Evolutionary conservation across 2,113 vertebrate species (phyloP), one percentile per base, ranked within the genome.

Genomic region (Eudyptes chrysolophus): DNA sequence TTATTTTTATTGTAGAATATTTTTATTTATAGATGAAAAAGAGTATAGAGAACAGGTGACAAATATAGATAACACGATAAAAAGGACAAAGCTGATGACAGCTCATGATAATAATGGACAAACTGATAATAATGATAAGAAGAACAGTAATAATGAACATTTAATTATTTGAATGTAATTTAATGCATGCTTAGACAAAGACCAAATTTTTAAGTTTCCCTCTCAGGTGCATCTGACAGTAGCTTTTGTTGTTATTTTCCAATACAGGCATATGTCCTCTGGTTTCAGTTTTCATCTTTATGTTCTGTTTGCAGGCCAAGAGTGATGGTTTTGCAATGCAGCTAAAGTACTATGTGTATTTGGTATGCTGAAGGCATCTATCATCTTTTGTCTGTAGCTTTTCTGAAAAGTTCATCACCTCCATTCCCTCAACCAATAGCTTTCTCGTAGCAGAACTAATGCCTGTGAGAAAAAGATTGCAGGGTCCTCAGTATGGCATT

Each of bases 321-420:
- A 79, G 36, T 42, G 52, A 38, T 0, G 1, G 0, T 40, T 92
- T 84, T 90, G 52, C 49, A 87, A 20, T 54, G 85, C 84, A 92
- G 70, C 66, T 92, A 5, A 89, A 90, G 44, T 3, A 85, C 16
- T 52, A 25, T 14, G 16, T 44, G 42, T 60, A 72, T 95, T 96
- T 94, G 62, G 66, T 90, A 93, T 97, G 74, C 92, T 90, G 87
- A 80, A 93, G 34, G 75, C 82, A 86, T 83, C 87, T 65, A 52
- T 85, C 78, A n/a, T 80, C 95, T 92, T 95, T 77, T 90, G 70
- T 70, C 92, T 84, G 89, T 65, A 92, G 90, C 62, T 94, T 83
- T 96, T 93, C 92, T 77, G 78, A 93, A 85, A 85, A 95, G 92
- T 96, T 97, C 97, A 92, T 89, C 95, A 97, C 94, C 94, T 95